Evolutionary conservation across 2,888 invertebrate genomes (phyloP), one percentile per base, ranked within the genome.

Genomic region (Folsomia candida): DNA sequence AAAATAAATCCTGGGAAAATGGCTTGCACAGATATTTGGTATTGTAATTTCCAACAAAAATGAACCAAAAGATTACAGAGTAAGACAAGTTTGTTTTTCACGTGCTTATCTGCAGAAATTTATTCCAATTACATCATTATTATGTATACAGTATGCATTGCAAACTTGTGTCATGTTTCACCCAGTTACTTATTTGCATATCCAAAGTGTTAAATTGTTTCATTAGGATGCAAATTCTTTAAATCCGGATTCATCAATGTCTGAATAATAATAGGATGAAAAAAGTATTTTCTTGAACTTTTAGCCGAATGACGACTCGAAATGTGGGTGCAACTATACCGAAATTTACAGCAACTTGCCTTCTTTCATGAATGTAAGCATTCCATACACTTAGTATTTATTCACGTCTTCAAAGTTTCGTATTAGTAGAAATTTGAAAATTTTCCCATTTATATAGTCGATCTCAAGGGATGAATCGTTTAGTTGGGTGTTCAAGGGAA

Each of bases 401-500:
- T n/a, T n/a, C n/a, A n/a, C n/a, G n/a, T n/a, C n/a, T n/a, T n/a
- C n/a, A n/a, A n/a, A n/a, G n/a, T n/a, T n/a, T n/a, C n/a, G n/a
- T n/a, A n/a, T n/a, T n/a, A n/a, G n/a, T n/a, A n/a, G n/a, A n/a
- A n/a, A n/a, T n/a, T n/a, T n/a, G n/a, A n/a, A 14, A 11, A 58
- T 18, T 51, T 22, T 62, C 6, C 14, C 4, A 54, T 28, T 64
- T 68, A 60, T 63, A 51, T 68, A 77, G 77, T 72, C 75, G 20
- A 27, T 77, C 4, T 70, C 75, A 27, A 47, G 24, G 1, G 73
- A 74, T 64, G 75, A 74, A 25, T 67, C 67, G n/a, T 70, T 69
- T 68, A 29, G 64, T 18, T 74, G 70, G 70, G 68, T 65, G 4
- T 77, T 75, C 54, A 73, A 74, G 71, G 76, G 76, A 2, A 60